These are phyloP conservation scores for Meteorus cinctellus DNA, from an alignment of 2,888 invertebrate species.

Conservation along the genomic window DNA sequence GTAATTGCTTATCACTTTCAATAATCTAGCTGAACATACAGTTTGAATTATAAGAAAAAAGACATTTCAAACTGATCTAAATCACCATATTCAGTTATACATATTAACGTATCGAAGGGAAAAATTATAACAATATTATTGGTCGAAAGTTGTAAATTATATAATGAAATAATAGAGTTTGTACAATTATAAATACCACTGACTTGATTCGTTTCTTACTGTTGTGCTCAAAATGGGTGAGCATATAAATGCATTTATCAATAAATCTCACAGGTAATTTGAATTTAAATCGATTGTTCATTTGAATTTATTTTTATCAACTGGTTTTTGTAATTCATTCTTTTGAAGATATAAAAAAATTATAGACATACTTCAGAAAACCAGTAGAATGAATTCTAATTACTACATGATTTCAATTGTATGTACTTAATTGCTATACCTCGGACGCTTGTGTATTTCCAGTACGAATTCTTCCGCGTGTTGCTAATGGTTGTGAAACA, in stretches of 20 bases:
- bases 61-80: not conserved
- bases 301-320: not conserved
- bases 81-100: not conserved
- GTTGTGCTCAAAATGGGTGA: not conserved
- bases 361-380: not conserved
- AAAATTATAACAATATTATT: not conserved
- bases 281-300: constrained; percentile 18
- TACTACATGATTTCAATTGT: not conserved
- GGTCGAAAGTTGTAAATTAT: not conserved
- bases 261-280: not conserved
- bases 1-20: not conserved
- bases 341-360: not conserved
- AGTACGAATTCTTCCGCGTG: constrained; percentile 61
- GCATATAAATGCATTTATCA: not conserved
- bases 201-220: constrained; percentile 3
- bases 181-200: constrained; percentile 45
- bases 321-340: not conserved
- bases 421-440: constrained; percentile 60
- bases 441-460: constrained; percentile 63
- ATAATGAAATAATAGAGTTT: constrained; percentile 50
- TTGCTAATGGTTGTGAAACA: constrained; percentile 55
- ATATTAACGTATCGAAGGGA: not conserved
- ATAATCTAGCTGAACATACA: not conserved
- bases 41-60: not conserved
- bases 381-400: not conserved